A percentile compares a stretch with the other conserved stretches of the same genome.
phyloP scores from a whole-genome alignment of 2,113 vertebrate species.

The Neotoma lepida region DNA sequence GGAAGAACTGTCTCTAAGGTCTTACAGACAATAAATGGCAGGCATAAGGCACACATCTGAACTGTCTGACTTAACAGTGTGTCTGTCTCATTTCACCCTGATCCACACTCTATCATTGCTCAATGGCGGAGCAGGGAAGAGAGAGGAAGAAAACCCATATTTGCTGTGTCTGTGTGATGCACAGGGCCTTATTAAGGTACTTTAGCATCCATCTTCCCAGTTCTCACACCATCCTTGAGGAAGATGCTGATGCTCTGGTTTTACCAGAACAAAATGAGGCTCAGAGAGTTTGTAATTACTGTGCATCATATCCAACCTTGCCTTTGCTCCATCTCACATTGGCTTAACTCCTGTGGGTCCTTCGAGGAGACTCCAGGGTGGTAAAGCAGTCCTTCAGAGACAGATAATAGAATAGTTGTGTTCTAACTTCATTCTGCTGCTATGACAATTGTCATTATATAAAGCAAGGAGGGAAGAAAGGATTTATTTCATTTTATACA shows the following conservation, averaged over 20 bases:
- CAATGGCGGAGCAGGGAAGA: neutral
- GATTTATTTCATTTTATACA: neutral
- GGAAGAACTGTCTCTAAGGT: neutral
- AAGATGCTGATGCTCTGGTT: neutral
- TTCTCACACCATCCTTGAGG: neutral
- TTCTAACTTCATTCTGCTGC: neutral
- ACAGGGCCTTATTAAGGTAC: neutral
- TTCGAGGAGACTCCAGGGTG: neutral
- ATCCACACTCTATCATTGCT: neutral
- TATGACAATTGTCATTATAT: neutral
- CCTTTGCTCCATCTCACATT: neutral
- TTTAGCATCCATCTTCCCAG: neutral
- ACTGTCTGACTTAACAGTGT: too few relatives aligned
- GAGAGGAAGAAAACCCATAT: neutral
- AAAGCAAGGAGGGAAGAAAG: neutral
- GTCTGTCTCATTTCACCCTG: neutral
- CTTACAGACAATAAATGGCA: neutral
- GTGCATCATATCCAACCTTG: neutral
- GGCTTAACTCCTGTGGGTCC: neutral
- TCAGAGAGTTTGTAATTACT: neutral
- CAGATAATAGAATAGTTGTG: neutral
- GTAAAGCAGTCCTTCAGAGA: slow-evolving; percentile 4
- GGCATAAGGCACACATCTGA: neutral
- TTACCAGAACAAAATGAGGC: neutral
- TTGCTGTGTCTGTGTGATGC: neutral